These are phyloP conservation scores for Microctonus aethiopoides DNA, from an alignment of 2,888 invertebrate species.

Conservation along the genomic window DNA sequence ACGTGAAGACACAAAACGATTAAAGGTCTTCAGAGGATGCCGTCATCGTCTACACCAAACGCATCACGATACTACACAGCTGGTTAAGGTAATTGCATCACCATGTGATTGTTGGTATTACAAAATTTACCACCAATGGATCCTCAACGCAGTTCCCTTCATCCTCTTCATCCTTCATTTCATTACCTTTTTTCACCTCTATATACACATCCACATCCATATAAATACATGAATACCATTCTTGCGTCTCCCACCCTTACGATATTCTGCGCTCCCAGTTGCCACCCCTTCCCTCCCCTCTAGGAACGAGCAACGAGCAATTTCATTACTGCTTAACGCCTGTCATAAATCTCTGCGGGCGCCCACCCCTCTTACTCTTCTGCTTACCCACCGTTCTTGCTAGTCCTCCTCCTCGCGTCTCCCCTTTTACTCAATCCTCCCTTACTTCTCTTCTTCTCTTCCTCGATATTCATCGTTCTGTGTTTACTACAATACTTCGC, in stretches of 20 bases:
- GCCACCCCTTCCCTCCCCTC: constrained; percentile 44
- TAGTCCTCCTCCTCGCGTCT: constrained; percentile 31
- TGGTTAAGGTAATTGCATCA: constrained; percentile 64
- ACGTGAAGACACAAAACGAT: constrained; percentile 53
- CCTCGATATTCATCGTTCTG: constrained; percentile 26
- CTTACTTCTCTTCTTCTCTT: constrained; percentile 32
- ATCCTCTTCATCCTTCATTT: constrained; percentile 34
- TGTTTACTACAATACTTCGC: constrained; percentile 26
- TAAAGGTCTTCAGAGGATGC: constrained; percentile 61
- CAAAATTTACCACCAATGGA: constrained; percentile 42
- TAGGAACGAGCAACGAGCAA: constrained; percentile 68
- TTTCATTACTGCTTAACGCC: constrained; percentile 70
- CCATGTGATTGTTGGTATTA: constrained; percentile 62
- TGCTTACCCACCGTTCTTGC: constrained; percentile 42
- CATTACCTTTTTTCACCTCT: constrained; percentile 21
- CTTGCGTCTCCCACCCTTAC: constrained; percentile 34
- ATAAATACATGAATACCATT: not conserved
- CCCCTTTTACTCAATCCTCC: constrained; percentile 33
- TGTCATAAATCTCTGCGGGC: constrained; percentile 68
- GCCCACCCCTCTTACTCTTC: constrained; percentile 47
- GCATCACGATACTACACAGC: constrained; percentile 51
- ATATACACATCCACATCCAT: constrained; percentile 11
- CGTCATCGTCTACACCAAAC: constrained; percentile 41
- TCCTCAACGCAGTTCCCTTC: constrained; percentile 39
- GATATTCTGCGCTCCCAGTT: constrained; percentile 37